Base-by-base conservation (phyloP, 1,140 invertebrate species). In the Leptinotarsa undecemlineata region DNA sequence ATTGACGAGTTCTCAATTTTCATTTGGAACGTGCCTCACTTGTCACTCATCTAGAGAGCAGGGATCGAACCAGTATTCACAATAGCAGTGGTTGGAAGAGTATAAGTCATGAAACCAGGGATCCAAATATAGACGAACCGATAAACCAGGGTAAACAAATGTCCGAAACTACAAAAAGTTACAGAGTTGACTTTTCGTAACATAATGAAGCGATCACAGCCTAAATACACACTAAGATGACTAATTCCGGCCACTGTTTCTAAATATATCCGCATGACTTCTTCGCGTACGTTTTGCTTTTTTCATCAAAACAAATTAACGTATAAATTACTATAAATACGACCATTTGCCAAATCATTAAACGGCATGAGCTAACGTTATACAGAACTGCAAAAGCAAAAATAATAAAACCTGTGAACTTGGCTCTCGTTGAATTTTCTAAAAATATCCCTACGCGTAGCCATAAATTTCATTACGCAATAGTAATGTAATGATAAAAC, bases 401-500 rank as follows among this genome's bases (percentile, higher is more conserved):
- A 33, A 68, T n/a, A 68, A n/a, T 8, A 68, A 19, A 42, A 68
- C 33, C 33, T 68, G 33, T 68, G 66, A 68, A 68, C 66, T 68
- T 68, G 66, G 66, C 66, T 33, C 66, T 68, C 4, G 23, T 68
- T 68, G 21, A 42, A 42, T 19, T 33, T 17, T 68, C 66, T 68
- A 68, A 68, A 68, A 68, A 68, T 68, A 68, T 68, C 66, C 14
- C 63, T 23, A 5, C 63, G 17, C 8, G 8, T 11, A 19, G 51
- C 33, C 33, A 42, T 26, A 1, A 33, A 68, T 68, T 68, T 68
- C 33, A 68, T 68, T 68, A 42, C 66, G 66, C n/a, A 68, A 68
- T 42, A 5, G 66, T 14, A 17, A 68, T 19, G 33, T 57, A 57
- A 57, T 57, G 14, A 57, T 57, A 57, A n/a, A 4, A 19, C 4